Evolutionary conservation across 2,113 vertebrate genomes (phyloP), one percentile per base, ranked within the genome.

Genomic region (Peromyscus polionotus): DNA sequence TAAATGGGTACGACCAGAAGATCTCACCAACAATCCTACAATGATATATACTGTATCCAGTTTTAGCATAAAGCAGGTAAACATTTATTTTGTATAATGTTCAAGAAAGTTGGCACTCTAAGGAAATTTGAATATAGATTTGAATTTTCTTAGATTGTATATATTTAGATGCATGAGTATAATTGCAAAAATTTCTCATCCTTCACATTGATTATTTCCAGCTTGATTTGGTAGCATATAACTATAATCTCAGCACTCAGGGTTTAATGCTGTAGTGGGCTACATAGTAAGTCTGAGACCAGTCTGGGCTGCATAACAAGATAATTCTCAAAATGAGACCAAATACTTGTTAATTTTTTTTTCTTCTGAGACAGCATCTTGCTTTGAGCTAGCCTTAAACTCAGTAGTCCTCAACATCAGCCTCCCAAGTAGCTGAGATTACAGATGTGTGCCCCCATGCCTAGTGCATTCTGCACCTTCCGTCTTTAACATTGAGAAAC

Each of bases 31-130:
- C 97, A 99, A 99, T 97, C 99, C 99, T 81, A 99, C 99, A 0
- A 99, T 99, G 99, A 99, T 99, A 98, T 99, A 99, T 96, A 99
- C 99, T n/a, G 99, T 99, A 89, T 99, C 99, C 97, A 99, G 99
- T 98, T 99, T 99, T 98, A 99, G 99, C 98, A 99, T 99, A 98
- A 99, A 99, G 95, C 99, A 99, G 99, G 99, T 99, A 98, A 97
- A 88, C 7, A 24, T 92, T 65, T 91, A 51, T 91, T 94, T 96
- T 92, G 33, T 80, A 7, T 92, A 36, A 86, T 93, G 79, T 84
- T 94, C 65, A 70, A 16, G 70, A 83, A 97, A 90, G 20, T 77
- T 90, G 68, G 19, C 6, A 80, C 86, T 94, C 90, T 96, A 70
- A 94, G 88, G 10, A 90, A 88, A 94, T 84, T 94, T 89, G 16